These are phyloP conservation scores for Xerus inauris DNA, from an alignment of 2,113 vertebrate genomes.

Conservation along the genomic window DNA sequence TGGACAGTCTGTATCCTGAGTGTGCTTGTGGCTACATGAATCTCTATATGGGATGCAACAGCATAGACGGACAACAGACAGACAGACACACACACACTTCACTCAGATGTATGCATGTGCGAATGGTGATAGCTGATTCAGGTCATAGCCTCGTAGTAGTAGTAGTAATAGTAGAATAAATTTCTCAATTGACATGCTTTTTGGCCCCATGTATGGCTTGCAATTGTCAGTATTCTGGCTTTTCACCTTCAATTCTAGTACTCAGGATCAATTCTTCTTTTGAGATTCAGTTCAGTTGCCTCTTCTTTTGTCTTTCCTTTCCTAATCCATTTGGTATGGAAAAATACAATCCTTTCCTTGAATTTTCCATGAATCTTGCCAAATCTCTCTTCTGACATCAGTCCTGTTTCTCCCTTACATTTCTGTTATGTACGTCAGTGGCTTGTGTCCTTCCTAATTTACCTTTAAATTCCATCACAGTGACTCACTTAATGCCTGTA, in stretches of 20 bases:
- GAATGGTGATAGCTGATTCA: neutral
- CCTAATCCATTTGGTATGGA: neutral
- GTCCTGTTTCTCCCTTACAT: neutral
- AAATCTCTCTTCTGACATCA: neutral
- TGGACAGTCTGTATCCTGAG: neutral
- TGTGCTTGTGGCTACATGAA: neutral
- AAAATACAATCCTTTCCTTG: neutral
- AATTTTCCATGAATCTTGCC: neutral
- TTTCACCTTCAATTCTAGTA: neutral
- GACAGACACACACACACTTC: too few species aligned
- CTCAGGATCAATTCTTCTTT: neutral
- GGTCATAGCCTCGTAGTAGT: neutral
- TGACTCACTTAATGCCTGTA: neutral
- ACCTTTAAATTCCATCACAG: neutral
- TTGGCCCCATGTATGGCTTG: neutral
- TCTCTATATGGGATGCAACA: neutral
- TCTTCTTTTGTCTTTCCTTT: neutral
- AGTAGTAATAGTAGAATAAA: too few species aligned
- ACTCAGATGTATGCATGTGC: neutral
- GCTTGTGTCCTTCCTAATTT: neutral
- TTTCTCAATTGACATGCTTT: neutral
- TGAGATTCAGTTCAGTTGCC: neutral
- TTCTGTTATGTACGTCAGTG: neutral
- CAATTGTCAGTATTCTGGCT: neutral
- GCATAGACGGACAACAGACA: neutral